Percentiles rank a stretch among this genome's conserved stretches.
phyloP scores from a whole-genome alignment of 2,113 vertebrate species.

The Lichenostomus cassidix region DNA sequence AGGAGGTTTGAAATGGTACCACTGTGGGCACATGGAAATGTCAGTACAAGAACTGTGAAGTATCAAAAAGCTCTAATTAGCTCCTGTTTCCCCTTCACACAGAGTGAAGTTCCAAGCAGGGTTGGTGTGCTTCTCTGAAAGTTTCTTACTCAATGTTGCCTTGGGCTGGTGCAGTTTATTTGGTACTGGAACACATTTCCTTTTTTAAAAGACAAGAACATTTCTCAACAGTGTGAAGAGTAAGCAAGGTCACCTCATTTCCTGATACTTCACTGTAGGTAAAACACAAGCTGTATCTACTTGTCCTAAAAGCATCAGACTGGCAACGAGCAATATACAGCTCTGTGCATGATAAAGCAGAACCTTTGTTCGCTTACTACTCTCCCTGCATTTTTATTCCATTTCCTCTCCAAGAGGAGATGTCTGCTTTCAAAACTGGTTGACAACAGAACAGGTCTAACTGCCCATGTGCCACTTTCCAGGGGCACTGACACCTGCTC shows the following conservation, averaged over 20 bases:
- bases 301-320: neutral
- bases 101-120: neutral
- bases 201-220: neutral
- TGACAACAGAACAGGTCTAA: neutral
- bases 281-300: neutral
- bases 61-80: neutral
- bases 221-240: neutral
- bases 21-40: neutral
- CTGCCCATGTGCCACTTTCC: neutral
- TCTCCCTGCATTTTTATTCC: neutral
- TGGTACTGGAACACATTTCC: neutral
- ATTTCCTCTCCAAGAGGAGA: neutral
- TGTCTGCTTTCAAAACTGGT: neutral
- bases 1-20: neutral
- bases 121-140: neutral
- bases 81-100: neutral
- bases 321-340: accelerated
- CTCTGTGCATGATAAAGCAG: neutral
- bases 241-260: neutral
- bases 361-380: neutral
- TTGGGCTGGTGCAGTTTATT: neutral
- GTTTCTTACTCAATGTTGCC: neutral
- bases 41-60: neutral
- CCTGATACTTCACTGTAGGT: neutral
- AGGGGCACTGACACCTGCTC: neutral